Evolutionary conservation across 2,797 vertebrate species (phyloP), one percentile per base, ranked within the genome.

Genomic region (Muraenolepis orangiensis): DNA sequence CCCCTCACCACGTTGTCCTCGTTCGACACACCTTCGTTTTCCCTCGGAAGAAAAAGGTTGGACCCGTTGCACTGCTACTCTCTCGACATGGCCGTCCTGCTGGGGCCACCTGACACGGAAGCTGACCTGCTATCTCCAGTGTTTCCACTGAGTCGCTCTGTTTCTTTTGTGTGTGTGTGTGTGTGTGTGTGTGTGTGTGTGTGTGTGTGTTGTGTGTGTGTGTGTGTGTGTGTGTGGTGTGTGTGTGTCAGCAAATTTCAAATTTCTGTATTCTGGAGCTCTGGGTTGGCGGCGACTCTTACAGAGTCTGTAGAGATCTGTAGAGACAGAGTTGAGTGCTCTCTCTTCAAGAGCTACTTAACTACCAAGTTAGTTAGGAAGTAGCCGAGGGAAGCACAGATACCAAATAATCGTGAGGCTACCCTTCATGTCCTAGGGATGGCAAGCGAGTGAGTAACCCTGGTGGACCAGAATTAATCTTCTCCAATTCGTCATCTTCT

Each of bases 391-490:
- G 80, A 82, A 80, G 66, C 3, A 28, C 76, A 76, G 74, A 70
- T n/a, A 69, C 72, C 64, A 71, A 82, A 70, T 76, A 34, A 42
- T 72, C 26, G 64, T 36, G 31, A 76, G 67, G n/a, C n/a, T 72
- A 34, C 76, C 29, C 20, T 61, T 71, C 30, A 34, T 26, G 26
- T 29, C 23, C 23, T n/a, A n/a, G 69, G 68, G 28, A 66, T 64
- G 71, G 61, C 71, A 69, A 69, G 66, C 74, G 73, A 83, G 76
- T 4, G 28, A 80, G 71, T 83, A 69, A 66, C 76, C 72, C 77
- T 38, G 79, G 82, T 70, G 80, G 42, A 76, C 74, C 51, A 71
- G 20, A 32, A 84, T 86, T 75, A 73, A 79, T 84, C 69, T 70
- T 71, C 71, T n/a, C n/a, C n/a, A n/a, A n/a, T n/a, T n/a, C n/a